Percentiles rank a stretch among this genome's conserved stretches.
Evolutionary conservation across 2,797 vertebrate genomes (phyloP).

Genomic region (Halcyon smyrnensis): DNA sequence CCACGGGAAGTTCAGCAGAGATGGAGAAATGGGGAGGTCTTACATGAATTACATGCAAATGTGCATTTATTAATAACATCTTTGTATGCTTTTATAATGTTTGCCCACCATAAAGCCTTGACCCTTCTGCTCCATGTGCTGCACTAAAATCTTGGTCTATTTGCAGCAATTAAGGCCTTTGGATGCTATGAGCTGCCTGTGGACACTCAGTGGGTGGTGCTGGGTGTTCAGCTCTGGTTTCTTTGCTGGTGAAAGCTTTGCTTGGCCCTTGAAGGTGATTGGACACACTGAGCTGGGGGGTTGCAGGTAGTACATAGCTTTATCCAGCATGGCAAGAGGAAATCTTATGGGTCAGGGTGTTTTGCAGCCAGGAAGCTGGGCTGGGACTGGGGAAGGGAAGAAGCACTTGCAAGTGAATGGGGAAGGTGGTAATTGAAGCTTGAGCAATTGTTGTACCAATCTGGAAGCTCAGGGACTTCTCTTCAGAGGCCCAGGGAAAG

Average conservation of each 20-base stretch:
- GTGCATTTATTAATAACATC: not conserved
- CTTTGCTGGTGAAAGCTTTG: not conserved
- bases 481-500: not conserved
- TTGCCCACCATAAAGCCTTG: not conserved
- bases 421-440: not conserved
- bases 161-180: not conserved
- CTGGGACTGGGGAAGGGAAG: not conserved
- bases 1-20: not conserved
- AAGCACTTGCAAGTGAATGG: not conserved
- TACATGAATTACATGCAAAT: not conserved
- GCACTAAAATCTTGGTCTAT: not conserved
- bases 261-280: not conserved
- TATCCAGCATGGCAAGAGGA: not conserved
- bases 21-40: not conserved
- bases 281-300: not conserved
- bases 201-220: rapidly evolving
- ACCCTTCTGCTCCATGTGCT: not conserved
- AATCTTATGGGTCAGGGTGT: not conserved
- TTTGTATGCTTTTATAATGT: not conserved
- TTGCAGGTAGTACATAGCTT: not conserved
- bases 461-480: rapidly evolving
- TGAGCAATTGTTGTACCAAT: not conserved
- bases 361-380: not conserved
- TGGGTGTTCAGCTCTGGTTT: not conserved
- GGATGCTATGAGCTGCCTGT: not conserved